These are phyloP conservation scores for Mormyrops boulengeri DNA, from an alignment of 2,797 vertebrate genomes.

Conservation along the genomic window DNA sequence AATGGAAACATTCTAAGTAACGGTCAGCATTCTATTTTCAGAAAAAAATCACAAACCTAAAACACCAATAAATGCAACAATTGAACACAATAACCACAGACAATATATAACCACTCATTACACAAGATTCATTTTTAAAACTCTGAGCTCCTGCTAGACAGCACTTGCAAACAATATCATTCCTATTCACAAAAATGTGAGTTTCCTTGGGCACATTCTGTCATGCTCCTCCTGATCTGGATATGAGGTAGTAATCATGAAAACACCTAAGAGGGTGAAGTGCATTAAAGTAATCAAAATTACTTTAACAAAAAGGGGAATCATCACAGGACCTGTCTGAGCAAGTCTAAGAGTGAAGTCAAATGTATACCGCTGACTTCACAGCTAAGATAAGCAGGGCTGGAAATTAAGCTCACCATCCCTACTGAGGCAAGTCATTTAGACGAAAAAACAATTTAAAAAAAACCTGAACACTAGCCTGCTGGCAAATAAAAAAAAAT, in stretches of 20 bases:
- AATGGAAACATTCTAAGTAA: neutral
- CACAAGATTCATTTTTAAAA: neutral
- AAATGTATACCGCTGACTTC: neutral
- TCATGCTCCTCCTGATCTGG: neutral
- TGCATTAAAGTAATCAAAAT: neutral
- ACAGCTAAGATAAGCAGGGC: neutral
- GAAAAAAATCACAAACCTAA: neutral
- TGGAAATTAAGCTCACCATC: neutral
- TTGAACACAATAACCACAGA: neutral
- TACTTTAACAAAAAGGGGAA: neutral
- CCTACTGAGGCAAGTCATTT: neutral
- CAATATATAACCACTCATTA: neutral
- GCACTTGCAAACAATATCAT: neutral
- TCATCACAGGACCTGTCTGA: neutral
- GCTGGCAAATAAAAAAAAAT: neutral
- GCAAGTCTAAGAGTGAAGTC: neutral
- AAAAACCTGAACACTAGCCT: neutral
- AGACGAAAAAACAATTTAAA: neutral
- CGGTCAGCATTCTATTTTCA: neutral
- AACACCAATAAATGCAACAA: neutral
- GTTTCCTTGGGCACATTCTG: neutral
- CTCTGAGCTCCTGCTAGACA: neutral
- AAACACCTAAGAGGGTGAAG: neutral
- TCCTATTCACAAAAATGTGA: neutral
- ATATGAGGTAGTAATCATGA: neutral